phyloP scores from a whole-genome alignment of 1,140 invertebrate genomes.

The Micrasema longulum region DNA sequence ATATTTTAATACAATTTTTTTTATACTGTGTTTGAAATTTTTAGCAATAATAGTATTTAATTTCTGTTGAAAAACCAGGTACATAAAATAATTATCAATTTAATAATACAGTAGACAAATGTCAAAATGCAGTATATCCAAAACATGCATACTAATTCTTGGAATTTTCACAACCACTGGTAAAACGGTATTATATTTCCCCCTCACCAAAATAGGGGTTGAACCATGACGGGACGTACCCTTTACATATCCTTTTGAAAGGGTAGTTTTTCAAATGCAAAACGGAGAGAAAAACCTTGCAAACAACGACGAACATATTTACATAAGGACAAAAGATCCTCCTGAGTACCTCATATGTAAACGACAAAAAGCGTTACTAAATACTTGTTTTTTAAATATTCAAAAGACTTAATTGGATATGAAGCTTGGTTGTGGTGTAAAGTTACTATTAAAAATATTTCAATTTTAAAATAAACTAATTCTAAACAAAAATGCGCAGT shows the following conservation, averaged over 20 bases:
- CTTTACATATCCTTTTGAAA: slow-evolving; percentile 48
- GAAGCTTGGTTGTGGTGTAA: too few species aligned
- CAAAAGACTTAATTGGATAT: slow-evolving; percentile 6
- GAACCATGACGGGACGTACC: slow-evolving; percentile 46
- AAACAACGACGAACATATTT: slow-evolving; percentile 36
- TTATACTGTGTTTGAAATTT: too few species aligned
- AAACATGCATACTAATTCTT: too few species aligned
- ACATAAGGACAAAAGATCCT: slow-evolving; percentile 38
- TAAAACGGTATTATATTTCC: not conserved
- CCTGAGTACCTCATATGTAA: slow-evolving; percentile 25
- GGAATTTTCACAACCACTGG: slow-evolving; percentile 31
- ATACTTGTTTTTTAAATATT: slow-evolving; percentile 18
- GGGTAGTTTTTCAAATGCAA: slow-evolving; percentile 44
- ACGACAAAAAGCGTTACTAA: slow-evolving; percentile 16
- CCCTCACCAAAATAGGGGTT: slow-evolving; percentile 39
- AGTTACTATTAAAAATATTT: too few species aligned
- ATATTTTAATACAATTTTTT: too few species aligned
- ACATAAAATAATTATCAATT: too few species aligned
- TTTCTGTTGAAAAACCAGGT: too few species aligned
- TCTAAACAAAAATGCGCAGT: too few species aligned
- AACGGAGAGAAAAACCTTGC: slow-evolving; percentile 38
- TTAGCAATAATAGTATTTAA: too few species aligned
- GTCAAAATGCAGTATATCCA: too few species aligned
- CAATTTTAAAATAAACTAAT: too few species aligned
- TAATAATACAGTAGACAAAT: too few species aligned